Evolutionary conservation across 2,888 invertebrate species (phyloP).

Genomic region (Agrypnus murinus): DNA sequence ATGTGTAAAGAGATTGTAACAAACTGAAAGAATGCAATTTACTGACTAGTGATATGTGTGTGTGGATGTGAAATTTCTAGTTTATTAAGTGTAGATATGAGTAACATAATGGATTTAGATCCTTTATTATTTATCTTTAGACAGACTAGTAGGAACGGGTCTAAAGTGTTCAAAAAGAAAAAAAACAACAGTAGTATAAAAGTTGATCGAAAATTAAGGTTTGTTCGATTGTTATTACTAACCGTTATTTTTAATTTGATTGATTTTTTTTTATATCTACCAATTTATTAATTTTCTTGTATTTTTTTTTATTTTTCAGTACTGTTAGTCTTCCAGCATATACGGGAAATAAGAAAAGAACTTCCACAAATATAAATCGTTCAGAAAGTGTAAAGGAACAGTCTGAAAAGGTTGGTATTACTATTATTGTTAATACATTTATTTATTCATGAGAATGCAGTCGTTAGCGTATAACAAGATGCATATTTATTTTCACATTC

Average conservation of each 20-base stretch:
- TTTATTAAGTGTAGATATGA: conserved; percentile 22
- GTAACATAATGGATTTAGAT: conserved; percentile 42
- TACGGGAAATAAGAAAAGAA: conserved; percentile 65
- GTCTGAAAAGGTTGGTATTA: conserved; percentile 69
- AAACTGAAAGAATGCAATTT: too few relatives aligned
- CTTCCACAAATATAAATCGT: conserved; percentile 67
- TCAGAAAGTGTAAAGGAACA: conserved; percentile 71
- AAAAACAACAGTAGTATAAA: conserved; percentile 18
- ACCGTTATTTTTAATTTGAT: too few relatives aligned
- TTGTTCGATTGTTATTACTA: conserved; percentile 14
- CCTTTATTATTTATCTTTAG: conserved; percentile 35
- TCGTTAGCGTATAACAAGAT: too few relatives aligned
- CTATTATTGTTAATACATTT: conserved; percentile 1
- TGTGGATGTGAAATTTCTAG: too few relatives aligned
- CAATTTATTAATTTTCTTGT: conserved; percentile 19
- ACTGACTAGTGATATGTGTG: too few relatives aligned
- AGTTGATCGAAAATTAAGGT: conserved; percentile 42
- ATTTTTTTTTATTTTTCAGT: conserved; percentile 64
- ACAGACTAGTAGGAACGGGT: conserved; percentile 14
- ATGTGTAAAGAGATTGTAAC: too few relatives aligned
- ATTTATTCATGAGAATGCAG: background rate
- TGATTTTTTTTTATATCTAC: background rate
- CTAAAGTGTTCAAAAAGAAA: conserved; percentile 34
- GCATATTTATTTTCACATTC: too few relatives aligned
- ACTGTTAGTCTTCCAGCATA: conserved; percentile 66